Base-by-base conservation (phyloP, 2,797 vertebrate species). In the Vespertilio murinus region DNA sequence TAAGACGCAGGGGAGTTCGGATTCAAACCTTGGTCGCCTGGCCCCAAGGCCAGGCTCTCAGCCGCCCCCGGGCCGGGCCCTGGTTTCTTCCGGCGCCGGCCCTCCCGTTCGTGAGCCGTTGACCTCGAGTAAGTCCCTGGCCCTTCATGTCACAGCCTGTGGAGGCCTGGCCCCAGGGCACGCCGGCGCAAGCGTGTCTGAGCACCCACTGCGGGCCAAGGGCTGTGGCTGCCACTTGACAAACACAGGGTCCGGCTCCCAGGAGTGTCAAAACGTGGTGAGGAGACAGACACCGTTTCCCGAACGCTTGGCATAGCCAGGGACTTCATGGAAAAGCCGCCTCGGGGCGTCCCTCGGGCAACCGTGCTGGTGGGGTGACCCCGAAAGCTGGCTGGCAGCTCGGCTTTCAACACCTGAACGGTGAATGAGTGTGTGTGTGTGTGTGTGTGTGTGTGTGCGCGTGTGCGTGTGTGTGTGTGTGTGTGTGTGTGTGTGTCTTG, bases 41-140 rank as follows among this genome's bases (percentile, higher is more conserved):
- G 70, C 64, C 42, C 1, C 28, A 52, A 1, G 12, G 3, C 9
- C 3, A 0, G 0, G 5, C 35, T 74, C 40, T 38, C 42, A 9
- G 42, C 7, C 2, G 47, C 33, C 38, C 8, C 14, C 23, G 13
- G 0, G 11, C 59, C 1, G 3, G 25, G 30, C 25, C 33, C 64
- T 28, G 78, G 45, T 14, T 35, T 40, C 40, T 35, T 40, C 40
- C 35, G 23, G 28, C 12, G 6, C 33, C 23, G 28, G 59, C 30
- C 56, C 30, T 22, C 59, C 8, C 0, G 2, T 73, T 2, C 6
- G 12, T 9, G 71, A 92, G 18, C 49, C 28, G 1, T 14, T 73
- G 49, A 22, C 33, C 5, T 56, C 9, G 10, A 18, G 20, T 5
- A 23, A n/a, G 78, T 45, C 42, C 42, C 54, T 4, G 42, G 59